Conservation (phyloP, 1,140 invertebrate species). For the Maconellicoccus hirsutus region DNA sequence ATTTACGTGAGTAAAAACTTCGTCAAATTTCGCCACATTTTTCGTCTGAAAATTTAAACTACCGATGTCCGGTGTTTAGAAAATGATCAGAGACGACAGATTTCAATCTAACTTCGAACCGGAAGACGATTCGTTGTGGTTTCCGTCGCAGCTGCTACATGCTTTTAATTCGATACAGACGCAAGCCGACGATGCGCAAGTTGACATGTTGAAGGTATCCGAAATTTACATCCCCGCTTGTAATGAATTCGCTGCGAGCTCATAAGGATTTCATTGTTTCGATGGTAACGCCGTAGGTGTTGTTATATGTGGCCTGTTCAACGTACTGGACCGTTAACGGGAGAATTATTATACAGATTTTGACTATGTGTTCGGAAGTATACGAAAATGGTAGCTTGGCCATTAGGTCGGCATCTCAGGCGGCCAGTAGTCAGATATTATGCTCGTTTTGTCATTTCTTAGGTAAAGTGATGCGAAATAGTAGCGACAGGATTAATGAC, state of each 20-base stretch:
- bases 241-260: too few species aligned
- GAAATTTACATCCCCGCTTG: too few species aligned
- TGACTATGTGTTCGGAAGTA: slow-evolving; percentile 59
- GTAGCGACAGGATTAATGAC: too few species aligned
- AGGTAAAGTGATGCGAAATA: too few species aligned
- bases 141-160: slow-evolving; percentile 75
- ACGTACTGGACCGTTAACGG: slow-evolving; percentile 72
- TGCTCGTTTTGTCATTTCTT: slow-evolving; percentile 68
- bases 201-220: slow-evolving; percentile 54
- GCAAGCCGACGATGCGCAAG: slow-evolving; percentile 61
- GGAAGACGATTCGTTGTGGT: slow-evolving; percentile 80
- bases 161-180: slow-evolving; percentile 63
- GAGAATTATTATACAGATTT: slow-evolving; percentile 62
- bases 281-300: slow-evolving; percentile 43
- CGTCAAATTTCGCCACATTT: neutral
- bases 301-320: slow-evolving; percentile 67
- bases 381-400: slow-evolving; percentile 61
- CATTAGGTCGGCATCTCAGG: slow-evolving; percentile 65
- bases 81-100: slow-evolving; percentile 76
- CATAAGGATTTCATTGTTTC: neutral
- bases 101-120: slow-evolving; percentile 84
- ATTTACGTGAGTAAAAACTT: slow-evolving; percentile 55
- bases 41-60: slow-evolving; percentile 9
- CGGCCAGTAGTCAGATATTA: slow-evolving; percentile 68
- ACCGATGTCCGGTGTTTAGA: too few species aligned